Base-by-base conservation (phyloP, 2,113 vertebrate genomes). In the Plestiodon gilberti region DNA sequence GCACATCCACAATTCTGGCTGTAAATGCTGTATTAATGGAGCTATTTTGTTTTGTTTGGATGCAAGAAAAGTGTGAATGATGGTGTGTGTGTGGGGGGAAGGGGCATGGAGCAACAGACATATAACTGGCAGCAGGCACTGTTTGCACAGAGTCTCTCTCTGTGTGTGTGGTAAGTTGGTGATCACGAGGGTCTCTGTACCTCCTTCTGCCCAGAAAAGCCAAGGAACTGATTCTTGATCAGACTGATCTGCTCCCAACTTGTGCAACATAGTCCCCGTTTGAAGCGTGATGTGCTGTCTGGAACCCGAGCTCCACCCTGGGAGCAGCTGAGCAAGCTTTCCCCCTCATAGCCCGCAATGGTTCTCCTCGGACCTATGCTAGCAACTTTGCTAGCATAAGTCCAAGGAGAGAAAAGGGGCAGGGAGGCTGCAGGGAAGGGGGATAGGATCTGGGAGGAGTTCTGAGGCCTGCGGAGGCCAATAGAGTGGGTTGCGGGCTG, bases 1-100 rank as follows among this genome's bases (percentile, higher is more conserved):
- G 90, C 90, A 88, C 90, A 83, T 94, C 94, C 95, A 95, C 93
- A 94, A 88, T 85, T 89, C 89, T 93, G 92, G 89, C 84, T 89
- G 84, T 92, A 92, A 81, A 90, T 69, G 87, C 87, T 70, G 86
- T 3, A 8, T 86, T 84, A 93, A 95, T 90, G 91, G 87, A 85
- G 89, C 82, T 93, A 94, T 92, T 93, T 11, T 48, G 90, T 86
- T 90, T 77, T 94, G 93, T 89, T n/a, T n/a, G n/a, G n/a, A n/a
- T n/a, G n/a, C n/a, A n/a, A n/a, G n/a, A n/a, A n/a, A n/a, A n/a
- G 30, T 13, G 33, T n/a, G 18, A 14, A 20, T 64, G n/a, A n/a
- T n/a, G n/a, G 61, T 23, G 6, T 64, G 61, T 23, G 61, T 25
- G 17, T 30, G 43, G 30, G n/a, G n/a, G n/a, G n/a, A n/a, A n/a